Percentiles rank a stretch among this genome's conserved stretches.
These are phyloP conservation scores for Chrysolina haemoptera DNA, from an alignment of 2,888 invertebrate species.

Conservation along the genomic window DNA sequence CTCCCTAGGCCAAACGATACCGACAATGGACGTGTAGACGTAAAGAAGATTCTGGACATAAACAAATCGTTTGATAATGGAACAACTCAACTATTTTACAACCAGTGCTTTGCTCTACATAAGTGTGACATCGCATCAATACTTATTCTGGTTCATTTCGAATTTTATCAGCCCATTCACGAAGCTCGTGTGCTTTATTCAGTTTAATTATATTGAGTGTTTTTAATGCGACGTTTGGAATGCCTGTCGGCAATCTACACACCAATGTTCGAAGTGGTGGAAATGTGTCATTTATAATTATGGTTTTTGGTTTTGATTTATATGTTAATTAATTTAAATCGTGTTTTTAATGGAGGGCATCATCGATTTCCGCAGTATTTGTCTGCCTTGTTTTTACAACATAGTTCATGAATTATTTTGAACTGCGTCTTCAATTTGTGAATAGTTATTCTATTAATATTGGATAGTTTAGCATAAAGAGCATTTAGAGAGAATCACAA, in stretches of 20 bases:
- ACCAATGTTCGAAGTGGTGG: slow-evolving; percentile 3
- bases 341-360: not conserved
- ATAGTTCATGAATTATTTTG: not conserved
- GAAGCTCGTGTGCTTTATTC: not conserved
- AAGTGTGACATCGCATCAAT: not conserved
- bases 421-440: no score
- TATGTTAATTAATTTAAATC: not conserved
- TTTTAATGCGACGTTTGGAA: slow-evolving; percentile 1
- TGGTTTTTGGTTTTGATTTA: slow-evolving; percentile 1
- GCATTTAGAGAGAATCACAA: no score
- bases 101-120: no score
- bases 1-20: no score
- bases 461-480: not conserved
- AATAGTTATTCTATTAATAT: not conserved
- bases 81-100: not conserved
- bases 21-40: no score
- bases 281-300: not conserved
- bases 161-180: not conserved
- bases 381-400: not conserved
- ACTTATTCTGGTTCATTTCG: not conserved
- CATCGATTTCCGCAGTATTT: not conserved
- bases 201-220: slow-evolving; percentile 3
- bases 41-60: no score
- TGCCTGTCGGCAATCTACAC: not conserved
- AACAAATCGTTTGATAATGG: not conserved